These are phyloP conservation scores for Peromyscus polionotus DNA, from an alignment of 2,113 vertebrate genomes.

Conservation along the genomic window DNA sequence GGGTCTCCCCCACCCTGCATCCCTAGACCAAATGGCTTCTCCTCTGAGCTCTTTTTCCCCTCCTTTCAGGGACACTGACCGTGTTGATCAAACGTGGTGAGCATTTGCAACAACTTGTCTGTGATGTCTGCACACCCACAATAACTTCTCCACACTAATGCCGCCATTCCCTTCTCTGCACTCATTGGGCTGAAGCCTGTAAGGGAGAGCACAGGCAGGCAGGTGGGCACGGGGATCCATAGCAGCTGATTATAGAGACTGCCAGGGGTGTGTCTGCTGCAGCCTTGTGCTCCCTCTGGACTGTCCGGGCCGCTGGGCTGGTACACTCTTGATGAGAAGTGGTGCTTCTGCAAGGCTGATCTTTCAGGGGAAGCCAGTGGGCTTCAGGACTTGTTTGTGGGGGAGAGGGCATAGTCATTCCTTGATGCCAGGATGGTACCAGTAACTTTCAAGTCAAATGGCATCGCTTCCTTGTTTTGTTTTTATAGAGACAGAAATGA, in stretches of 20 bases:
- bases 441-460: slow-evolving; percentile 3
- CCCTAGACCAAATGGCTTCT: slow-evolving; percentile 69
- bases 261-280: not conserved
- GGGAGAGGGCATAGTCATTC: not conserved
- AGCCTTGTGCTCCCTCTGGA: not conserved
- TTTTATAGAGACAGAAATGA: not conserved
- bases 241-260: not conserved
- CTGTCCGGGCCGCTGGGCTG: not conserved
- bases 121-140: slow-evolving; percentile 82
- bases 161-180: slow-evolving; percentile 57
- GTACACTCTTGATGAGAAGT: not conserved
- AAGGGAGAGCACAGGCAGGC: slow-evolving; percentile 33
- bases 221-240: not conserved
- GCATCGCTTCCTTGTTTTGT: not conserved
- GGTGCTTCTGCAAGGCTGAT: not conserved
- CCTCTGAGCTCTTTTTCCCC: slow-evolving; percentile 93
- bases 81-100: slow-evolving; percentile 97
- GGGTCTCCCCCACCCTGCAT: slow-evolving; percentile 25
- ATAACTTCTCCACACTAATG: slow-evolving; percentile 87
- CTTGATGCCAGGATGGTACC: not conserved
- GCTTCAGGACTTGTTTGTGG: slow-evolving; percentile 22
- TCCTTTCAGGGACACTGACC: slow-evolving; percentile 96
- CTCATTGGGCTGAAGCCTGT: slow-evolving; percentile 64
- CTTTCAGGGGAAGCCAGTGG: not conserved
- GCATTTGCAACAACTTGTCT: slow-evolving; percentile 90